A percentile compares a stretch with the other conserved stretches of the same genome.
Conservation (phyloP, 2,797 vertebrate genomes). For the Melanotaenia parkinsoni region DNA sequence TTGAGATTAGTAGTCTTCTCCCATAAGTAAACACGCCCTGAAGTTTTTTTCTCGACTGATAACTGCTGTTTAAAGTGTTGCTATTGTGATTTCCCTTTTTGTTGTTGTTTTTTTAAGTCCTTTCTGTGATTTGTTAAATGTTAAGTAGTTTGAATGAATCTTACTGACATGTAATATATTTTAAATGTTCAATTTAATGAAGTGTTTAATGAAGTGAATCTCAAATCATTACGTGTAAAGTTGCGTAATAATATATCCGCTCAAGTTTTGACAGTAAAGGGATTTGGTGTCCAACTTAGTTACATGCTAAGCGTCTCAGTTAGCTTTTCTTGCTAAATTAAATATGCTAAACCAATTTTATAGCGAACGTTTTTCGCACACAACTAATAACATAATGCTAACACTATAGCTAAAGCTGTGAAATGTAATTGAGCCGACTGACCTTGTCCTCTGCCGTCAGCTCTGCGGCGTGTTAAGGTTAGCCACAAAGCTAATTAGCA, state of each 20-base stretch:
- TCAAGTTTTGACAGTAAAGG: neutral
- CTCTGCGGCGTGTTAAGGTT: slow-evolving; percentile 54
- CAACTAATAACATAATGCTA: slow-evolving; percentile 40
- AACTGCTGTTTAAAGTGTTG: neutral
- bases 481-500: slow-evolving; percentile 65
- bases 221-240: too few relatives aligned
- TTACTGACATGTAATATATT: neutral
- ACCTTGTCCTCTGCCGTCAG: slow-evolving; percentile 68
- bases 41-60: neutral
- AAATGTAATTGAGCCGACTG: slow-evolving; percentile 48
- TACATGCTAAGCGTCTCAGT: neutral
- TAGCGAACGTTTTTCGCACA: neutral
- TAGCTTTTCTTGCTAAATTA: neutral
- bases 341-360: neutral
- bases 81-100: too few relatives aligned
- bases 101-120: neutral
- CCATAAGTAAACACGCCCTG: neutral
- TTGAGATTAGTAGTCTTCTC: neutral
- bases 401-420: slow-evolving; percentile 28
- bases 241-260: slow-evolving; percentile 9
- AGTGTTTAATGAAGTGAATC: neutral
- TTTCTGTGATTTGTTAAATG: neutral
- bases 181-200: neutral
- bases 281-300: neutral
- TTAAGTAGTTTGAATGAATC: neutral